Base-by-base conservation (phyloP, 2,113 vertebrate species). In the Calyptomena viridis region DNA sequence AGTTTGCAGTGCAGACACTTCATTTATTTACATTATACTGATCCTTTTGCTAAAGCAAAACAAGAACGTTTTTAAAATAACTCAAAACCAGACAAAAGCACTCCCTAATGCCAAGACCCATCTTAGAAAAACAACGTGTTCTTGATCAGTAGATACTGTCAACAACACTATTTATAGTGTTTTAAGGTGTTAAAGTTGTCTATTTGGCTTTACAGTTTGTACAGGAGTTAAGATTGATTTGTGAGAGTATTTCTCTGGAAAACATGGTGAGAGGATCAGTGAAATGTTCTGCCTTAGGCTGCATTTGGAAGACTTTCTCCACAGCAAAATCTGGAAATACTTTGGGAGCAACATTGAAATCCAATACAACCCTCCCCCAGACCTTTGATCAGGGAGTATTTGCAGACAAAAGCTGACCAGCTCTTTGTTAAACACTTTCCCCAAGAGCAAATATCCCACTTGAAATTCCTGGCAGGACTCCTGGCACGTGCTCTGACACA, bases 81-180 rank as follows among this genome's bases (percentile, higher is more conserved):
- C 9, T 31, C 2, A 12, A 44, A 62, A 55, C 27, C 59, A 44
- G 4, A 2, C 1, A 49, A 78, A 85, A 67, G 10, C 30, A 67
- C 50, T 28, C 21, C 28, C 40, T 79, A 37, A 40, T 14, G 14
- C 44, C 59, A 66, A 42, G 37, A 33, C 15, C 0, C 0, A 8
- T 37, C 33, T 66, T 47, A 28, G 78, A 69, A 67, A 90, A 90
- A 21, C 44, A 68, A 7, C 1, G 8, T 12, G 20, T 20, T 42
- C 59, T 21, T 39, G 49, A 33, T 21, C 58, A 89, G 50, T 33
- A 40, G 68, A 24, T 25, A 12, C 6, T n/a, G 40, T 16, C 62
- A 78, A 12, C 35, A 71, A 3, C 1, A 9, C 5, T 27, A 40
- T 56, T 53, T n/a, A 10, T 2, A 9, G 31, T 0, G 3, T 33